Base-by-base conservation (phyloP, 2,888 invertebrate species). In the Prostheceraeus crozeri region DNA sequence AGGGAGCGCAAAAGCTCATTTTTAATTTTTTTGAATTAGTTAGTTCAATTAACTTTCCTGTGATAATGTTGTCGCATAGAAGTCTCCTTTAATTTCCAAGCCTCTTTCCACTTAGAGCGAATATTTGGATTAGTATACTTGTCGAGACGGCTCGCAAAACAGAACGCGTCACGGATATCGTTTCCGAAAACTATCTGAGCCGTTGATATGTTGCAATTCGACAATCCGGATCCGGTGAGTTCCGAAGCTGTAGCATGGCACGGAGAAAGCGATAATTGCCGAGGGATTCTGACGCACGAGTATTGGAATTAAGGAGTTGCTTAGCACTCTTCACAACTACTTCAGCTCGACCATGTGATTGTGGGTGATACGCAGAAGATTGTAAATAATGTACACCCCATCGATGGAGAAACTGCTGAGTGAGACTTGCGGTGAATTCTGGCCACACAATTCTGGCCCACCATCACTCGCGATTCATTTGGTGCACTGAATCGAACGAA, bases 401-500 rank as follows among this genome's bases (percentile, higher is more conserved):
- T 54, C 31, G 31, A 31, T 46, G 51, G 11, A 66, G 25, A 36
- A 66, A 65, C 27, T 62, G 40, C 28, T 36, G 60, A 11, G 63
- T 65, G 23, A 54, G 56, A 3, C 55, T 59, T n/a, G 65, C 60
- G 35, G 61, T 62, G 52, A 61, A 66, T 35, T 64, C 51, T n/a
- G n/a, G n/a, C n/a, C n/a, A n/a, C n/a, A n/a, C n/a, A n/a, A n/a
- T n/a, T n/a, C n/a, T 11, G 61, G 65, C 1, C 64, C 64, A 10
- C 64, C 64, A 61, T 65, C 64, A 14, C 62, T 57, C n/a, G 59
- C 25, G 65, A 51, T 53, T 65, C 62, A n/a, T 65, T 63, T 25
- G 64, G 65, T 27, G 62, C 64, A 8, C 66, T 64, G 52, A 65
- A 66, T 16, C 60, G 63, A 11, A 63, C 63, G 63, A 33, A 65